Conservation (phyloP, 2,797 vertebrate genomes). For the Kryptolebias ocellatus region DNA sequence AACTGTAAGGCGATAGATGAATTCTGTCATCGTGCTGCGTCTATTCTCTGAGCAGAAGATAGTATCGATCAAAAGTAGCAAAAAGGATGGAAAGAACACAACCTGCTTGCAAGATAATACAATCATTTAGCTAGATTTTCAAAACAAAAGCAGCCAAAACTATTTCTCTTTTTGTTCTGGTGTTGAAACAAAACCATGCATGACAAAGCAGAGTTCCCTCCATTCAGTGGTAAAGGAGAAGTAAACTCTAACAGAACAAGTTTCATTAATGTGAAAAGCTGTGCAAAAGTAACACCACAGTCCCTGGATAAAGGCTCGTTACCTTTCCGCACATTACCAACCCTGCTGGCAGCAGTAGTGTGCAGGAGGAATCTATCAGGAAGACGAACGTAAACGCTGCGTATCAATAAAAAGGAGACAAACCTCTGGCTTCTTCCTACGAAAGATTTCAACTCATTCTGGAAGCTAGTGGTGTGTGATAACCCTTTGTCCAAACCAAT, state of each 20-base stretch:
- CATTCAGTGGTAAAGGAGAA: constrained; percentile 24
- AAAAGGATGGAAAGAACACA: constrained; percentile 44
- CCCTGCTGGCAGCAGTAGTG: constrained; percentile 56
- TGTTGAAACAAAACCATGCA: constrained; percentile 35
- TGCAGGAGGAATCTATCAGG: constrained; percentile 38
- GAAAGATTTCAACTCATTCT: constrained; percentile 1
- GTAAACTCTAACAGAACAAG: constrained; percentile 10
- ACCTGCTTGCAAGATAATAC: constrained; percentile 65
- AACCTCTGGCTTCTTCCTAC: constrained; percentile 14
- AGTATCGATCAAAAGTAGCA: constrained; percentile 60
- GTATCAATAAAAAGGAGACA: constrained; percentile 39
- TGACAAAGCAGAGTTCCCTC: constrained; percentile 21
- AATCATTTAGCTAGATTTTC: constrained; percentile 72
- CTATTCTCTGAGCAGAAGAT: constrained; percentile 23
- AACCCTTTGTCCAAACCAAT: background rate
- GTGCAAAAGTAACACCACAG: constrained; percentile 53
- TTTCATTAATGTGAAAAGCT: constrained; percentile 38
- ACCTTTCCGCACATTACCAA: constrained; percentile 57
- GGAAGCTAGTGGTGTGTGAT: background rate
- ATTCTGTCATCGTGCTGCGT: constrained; percentile 19
- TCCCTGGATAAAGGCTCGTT: constrained; percentile 49
- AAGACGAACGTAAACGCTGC: constrained; percentile 54
- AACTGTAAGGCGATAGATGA: constrained; percentile 54
- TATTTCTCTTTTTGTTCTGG: constrained; percentile 9
- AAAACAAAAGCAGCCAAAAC: constrained; percentile 39